Percentiles rank a stretch among this genome's conserved stretches.
Evolutionary conservation across 1,140 invertebrate species (phyloP).

Genomic region (Drosophila ogumai): DNA sequence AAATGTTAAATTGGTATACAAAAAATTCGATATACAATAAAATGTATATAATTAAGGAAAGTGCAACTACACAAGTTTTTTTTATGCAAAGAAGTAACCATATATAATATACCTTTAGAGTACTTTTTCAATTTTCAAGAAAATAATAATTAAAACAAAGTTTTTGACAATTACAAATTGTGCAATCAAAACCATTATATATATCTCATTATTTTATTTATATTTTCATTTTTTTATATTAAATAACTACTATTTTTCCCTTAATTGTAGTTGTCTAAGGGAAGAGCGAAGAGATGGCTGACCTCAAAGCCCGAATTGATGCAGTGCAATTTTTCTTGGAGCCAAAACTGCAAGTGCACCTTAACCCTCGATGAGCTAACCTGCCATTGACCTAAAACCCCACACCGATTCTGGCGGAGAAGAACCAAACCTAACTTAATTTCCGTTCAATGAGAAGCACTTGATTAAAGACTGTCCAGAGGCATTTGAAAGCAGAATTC

Average conservation of each 20-base stretch:
- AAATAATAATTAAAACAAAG: too few relatives aligned
- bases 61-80: neutral
- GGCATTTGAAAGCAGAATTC: slow-evolving; percentile 43
- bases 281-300: neutral
- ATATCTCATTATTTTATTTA: neutral
- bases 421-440: slow-evolving; percentile 22
- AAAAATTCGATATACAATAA: neutral
- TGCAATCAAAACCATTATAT: too few relatives aligned
- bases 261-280: neutral
- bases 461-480: slow-evolving; percentile 55
- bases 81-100: neutral
- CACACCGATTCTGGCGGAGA: neutral
- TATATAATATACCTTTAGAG: too few relatives aligned
- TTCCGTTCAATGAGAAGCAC: slow-evolving; percentile 17
- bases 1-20: neutral
- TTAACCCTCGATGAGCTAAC: slow-evolving; percentile 15
- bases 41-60: neutral
- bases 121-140: too few relatives aligned
- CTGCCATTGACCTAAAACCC: slow-evolving; percentile 14
- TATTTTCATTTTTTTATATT: too few relatives aligned
- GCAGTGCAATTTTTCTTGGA: slow-evolving; percentile 40
- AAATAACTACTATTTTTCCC: neutral
- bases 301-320: slow-evolving; percentile 44
- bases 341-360: slow-evolving; percentile 43
- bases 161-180: too few relatives aligned